These are phyloP conservation scores for Nezara viridula DNA, from an alignment of 2,888 invertebrate species.

Conservation along the genomic window DNA sequence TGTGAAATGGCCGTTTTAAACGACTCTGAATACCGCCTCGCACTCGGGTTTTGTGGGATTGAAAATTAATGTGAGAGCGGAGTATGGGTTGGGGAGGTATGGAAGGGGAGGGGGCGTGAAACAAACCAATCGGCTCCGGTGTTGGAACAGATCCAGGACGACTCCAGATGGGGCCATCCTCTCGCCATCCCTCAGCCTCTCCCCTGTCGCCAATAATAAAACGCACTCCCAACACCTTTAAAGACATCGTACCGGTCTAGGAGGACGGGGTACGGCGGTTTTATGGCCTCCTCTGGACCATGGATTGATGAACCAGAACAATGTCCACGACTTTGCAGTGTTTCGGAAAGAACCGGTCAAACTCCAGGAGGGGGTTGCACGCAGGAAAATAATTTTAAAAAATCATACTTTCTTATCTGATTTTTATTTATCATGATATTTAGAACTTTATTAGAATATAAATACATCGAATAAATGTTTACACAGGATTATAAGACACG, in stretches of 20 bases:
- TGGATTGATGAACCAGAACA: background rate
- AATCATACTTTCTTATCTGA: no score
- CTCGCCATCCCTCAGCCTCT: background rate
- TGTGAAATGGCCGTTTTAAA: constrained; percentile 56
- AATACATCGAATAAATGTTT: no score
- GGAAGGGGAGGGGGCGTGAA: constrained; percentile 1
- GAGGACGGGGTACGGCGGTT: background rate
- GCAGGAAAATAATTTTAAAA: no score
- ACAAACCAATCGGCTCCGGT: constrained; percentile 54
- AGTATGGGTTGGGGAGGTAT: background rate
- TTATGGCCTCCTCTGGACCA: background rate
- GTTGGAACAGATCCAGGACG: constrained; percentile 42
- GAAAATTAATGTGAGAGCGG: constrained; percentile 55
- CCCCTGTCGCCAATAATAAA: background rate
- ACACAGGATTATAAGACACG: no score
- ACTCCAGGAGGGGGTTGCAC: no score
- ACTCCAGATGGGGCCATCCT: constrained; percentile 26
- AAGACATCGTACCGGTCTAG: background rate
- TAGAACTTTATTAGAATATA: no score
- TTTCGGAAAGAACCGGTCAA: no score
- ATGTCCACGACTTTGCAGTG: background rate
- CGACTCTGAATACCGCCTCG: constrained; percentile 54
- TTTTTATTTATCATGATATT: no score
- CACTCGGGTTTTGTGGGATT: constrained; percentile 55
- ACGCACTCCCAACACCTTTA: background rate